phyloP scores from a whole-genome alignment of 2,797 vertebrate species.

The Acanthornis magna region DNA sequence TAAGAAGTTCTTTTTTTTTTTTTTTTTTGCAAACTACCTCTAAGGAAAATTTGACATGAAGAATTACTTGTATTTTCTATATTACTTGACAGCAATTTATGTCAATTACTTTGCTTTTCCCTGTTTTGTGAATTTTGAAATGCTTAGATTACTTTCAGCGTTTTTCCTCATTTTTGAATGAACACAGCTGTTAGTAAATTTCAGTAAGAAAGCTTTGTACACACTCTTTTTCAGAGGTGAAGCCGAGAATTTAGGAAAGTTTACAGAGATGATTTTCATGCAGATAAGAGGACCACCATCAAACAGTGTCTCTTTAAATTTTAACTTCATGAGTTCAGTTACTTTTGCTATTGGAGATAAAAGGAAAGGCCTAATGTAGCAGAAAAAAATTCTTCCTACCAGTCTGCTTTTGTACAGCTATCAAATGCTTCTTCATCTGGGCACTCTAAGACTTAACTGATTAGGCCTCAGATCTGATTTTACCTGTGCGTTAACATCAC shows the following conservation, averaged over 20 bases:
- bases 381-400: background rate
- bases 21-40: background rate
- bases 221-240: background rate
- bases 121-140: background rate
- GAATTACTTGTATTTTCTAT: background rate
- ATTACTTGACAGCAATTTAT: background rate
- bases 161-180: background rate
- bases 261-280: background rate
- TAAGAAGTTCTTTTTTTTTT: rapidly evolving
- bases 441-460: background rate
- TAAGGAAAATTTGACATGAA: background rate
- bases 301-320: background rate
- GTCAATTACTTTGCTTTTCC: background rate
- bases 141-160: background rate
- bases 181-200: background rate
- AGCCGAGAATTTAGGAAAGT: background rate
- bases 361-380: background rate
- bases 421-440: background rate
- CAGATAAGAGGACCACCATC: background rate
- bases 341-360: background rate
- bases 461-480: background rate
- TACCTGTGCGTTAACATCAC: background rate
- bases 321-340: background rate
- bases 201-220: background rate
- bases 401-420: background rate